A percentile compares a stretch with the other conserved stretches of the same genome.
Evolutionary conservation across 2,113 vertebrate species (phyloP).

Genomic region (Pogona vitticeps): DNA sequence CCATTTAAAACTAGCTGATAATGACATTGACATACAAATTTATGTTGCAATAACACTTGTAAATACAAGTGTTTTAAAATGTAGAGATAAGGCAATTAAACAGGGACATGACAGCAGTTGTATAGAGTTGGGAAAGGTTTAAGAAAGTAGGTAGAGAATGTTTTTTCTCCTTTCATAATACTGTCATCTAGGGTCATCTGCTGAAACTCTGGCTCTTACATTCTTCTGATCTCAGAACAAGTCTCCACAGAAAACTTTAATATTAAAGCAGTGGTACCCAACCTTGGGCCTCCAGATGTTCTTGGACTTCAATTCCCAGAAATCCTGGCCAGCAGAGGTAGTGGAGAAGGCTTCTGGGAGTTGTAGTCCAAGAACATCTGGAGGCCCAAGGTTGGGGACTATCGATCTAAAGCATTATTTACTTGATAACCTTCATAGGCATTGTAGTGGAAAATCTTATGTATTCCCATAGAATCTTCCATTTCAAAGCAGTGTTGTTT

Average conservation of each 20-base stretch:
- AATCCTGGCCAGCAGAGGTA: too few relatives aligned
- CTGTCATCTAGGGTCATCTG: neutral
- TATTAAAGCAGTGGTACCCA: too few relatives aligned
- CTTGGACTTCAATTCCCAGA: too few relatives aligned
- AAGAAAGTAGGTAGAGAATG: neutral
- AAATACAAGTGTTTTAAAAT: too few relatives aligned
- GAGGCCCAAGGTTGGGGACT: too few relatives aligned
- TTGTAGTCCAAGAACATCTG: too few relatives aligned
- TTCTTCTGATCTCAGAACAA: neutral
- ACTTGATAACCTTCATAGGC: neutral
- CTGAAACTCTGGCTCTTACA: neutral
- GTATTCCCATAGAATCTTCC: slow-evolving; percentile 9
- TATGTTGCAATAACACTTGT: too few relatives aligned
- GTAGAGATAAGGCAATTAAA: too few relatives aligned
- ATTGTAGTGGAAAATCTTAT: slow-evolving; percentile 18
- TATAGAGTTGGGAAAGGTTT: neutral
- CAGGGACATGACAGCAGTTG: neutral
- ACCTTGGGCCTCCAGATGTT: too few relatives aligned
- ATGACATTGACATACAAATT: too few relatives aligned
- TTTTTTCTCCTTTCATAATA: neutral
- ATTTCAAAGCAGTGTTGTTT: slow-evolving; percentile 17
- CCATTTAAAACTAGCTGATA: too few relatives aligned
- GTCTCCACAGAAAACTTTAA: slow-evolving; percentile 7
- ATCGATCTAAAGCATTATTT: slow-evolving; percentile 18
- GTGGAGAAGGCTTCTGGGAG: too few relatives aligned